Evolutionary conservation across 30 jellyfish, hydroid and myxozoan genomes (phyloP), one percentile per base, ranked within the genome.

Genomic region (Chrysaora quinquecirrha): DNA sequence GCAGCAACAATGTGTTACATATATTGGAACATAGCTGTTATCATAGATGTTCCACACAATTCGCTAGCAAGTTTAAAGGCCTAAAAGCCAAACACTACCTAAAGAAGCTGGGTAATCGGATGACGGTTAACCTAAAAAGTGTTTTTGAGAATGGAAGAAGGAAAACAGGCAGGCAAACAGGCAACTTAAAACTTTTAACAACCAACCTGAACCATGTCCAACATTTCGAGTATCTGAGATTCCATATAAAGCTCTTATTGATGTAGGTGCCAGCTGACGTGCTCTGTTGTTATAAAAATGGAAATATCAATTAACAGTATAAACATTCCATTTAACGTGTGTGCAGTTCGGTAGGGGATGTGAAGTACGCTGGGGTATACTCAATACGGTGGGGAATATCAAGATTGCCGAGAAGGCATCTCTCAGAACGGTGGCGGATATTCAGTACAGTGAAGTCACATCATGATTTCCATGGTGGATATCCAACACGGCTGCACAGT

Each of bases 181-280:
- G 25, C 9, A 52, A 3, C 12, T 52, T 4, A 10, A 3, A 52
- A 52, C 9, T 3, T 16, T 3, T 2, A 2, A 46, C 12, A 47
- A 0, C 66, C 30, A 31, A 84, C 95, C 95, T 84, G 95, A 84
- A 50, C 95, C 95, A 73, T 84, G 95, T 20, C 88, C 95, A 56
- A 84, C 95, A 60, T 84, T 84, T 43, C 95, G 61, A 58, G 95
- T 84, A 69, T 84, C 95, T 27, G 95, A 84, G 14, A 84, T 64
- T 1, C 95, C 95, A 73, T 84, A 84, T 67, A 69, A 60, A 11
- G 88, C 95, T 56, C 95, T 60, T 10, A 84, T 60, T 73, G 95
- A 69, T 25, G 43, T 18, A n/a, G 88, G 87, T 27, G 73, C 70
- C 1, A 50, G 69, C n/a, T 71, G 88, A 23, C 95, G 87, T 3